These are phyloP conservation scores for Malurus leucopterus DNA, from an alignment of 2,797 vertebrate species.

Conservation along the genomic window DNA sequence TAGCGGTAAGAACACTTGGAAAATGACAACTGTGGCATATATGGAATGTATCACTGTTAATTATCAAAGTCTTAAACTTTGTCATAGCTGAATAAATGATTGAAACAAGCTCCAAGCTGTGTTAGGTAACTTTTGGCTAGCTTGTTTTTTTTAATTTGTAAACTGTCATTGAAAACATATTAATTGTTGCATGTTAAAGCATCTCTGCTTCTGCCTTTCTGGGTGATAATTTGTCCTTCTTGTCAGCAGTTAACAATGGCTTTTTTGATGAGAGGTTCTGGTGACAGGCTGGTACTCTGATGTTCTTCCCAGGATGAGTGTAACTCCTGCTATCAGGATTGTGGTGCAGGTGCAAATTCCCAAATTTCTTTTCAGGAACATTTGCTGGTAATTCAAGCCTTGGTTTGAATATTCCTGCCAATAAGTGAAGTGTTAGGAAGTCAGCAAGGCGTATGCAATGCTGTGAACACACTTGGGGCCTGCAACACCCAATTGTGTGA, in stretches of 20 bases:
- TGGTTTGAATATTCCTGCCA: neutral
- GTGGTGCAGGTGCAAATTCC: slow-evolving; percentile 8
- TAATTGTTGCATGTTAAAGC: neutral
- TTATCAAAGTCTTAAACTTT: neutral
- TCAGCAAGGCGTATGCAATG: neutral
- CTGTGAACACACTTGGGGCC: slow-evolving; percentile 25
- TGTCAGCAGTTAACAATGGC: neutral
- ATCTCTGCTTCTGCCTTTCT: neutral
- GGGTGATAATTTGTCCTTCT: neutral
- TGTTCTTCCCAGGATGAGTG: neutral
- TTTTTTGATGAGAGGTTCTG: neutral
- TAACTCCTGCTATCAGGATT: neutral
- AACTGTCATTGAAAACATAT: neutral
- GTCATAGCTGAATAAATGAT: neutral
- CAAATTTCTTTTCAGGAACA: slow-evolving; percentile 3
- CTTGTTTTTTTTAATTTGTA: neutral
- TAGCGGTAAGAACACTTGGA: neutral
- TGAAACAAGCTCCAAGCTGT: neutral
- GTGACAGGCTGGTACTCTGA: neutral
- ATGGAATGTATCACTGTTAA: neutral
- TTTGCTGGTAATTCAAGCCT: neutral
- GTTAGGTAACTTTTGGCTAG: neutral
- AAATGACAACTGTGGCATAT: neutral
- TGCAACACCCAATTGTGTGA: neutral
- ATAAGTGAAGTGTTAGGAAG: neutral